These are phyloP conservation scores for Oophaga pumilio DNA, from an alignment of 2,113 vertebrate species.

Conservation along the genomic window DNA sequence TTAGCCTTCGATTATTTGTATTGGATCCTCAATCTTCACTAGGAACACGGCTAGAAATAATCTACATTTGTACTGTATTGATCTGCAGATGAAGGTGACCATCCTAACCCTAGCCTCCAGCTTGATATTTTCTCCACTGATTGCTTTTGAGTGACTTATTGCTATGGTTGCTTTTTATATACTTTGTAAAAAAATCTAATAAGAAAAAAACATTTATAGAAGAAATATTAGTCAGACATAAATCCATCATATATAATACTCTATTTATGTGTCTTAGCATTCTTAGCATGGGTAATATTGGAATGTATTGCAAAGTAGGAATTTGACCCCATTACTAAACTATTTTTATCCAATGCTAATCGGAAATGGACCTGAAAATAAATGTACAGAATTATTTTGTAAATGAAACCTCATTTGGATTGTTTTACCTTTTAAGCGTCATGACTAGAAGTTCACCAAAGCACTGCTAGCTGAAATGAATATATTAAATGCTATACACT, in stretches of 20 bases:
- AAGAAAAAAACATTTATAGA: background rate
- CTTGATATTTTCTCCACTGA: background rate
- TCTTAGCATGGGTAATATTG: background rate
- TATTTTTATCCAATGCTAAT: background rate
- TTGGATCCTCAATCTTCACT: background rate
- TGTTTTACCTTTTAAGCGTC: background rate
- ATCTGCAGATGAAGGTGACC: background rate
- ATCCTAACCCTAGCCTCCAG: background rate
- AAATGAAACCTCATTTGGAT: background rate
- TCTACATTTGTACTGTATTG: background rate
- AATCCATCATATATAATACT: background rate
- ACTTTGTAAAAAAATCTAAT: background rate
- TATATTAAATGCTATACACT: background rate
- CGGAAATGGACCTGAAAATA: slow-evolving; percentile 1
- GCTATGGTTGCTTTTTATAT: background rate
- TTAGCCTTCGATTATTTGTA: background rate
- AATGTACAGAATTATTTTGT: background rate
- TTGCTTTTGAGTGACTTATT: background rate
- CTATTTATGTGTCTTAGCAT: too few relatives aligned
- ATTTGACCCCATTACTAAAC: background rate
- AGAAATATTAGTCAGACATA: too few relatives aligned
- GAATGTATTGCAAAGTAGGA: background rate
- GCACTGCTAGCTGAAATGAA: background rate
- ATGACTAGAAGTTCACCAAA: background rate
- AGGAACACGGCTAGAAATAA: background rate